Conservation (phyloP, 2,113 vertebrate genomes). For the Lynx canadensis region DNA sequence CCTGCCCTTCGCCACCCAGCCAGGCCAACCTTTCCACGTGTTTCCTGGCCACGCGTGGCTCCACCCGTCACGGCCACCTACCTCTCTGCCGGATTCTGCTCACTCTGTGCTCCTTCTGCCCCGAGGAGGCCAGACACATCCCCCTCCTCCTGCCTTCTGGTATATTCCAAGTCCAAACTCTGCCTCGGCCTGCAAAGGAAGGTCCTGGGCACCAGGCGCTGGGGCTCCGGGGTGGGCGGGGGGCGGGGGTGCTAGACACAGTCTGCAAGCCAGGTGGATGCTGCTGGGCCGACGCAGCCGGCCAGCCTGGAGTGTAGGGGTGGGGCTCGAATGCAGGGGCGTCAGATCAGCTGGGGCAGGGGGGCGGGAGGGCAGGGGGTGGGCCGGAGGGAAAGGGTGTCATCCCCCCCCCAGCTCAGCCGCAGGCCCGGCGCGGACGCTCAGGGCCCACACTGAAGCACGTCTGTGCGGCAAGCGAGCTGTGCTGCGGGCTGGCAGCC, state of each 20-base stretch:
- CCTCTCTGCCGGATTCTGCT: not conserved
- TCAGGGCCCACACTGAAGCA: fast-evolving
- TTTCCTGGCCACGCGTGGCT: not conserved
- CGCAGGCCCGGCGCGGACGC: fast-evolving
- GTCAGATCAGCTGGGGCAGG: fast-evolving
- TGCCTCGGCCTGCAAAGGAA: fast-evolving
- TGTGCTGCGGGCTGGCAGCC: too few relatives aligned
- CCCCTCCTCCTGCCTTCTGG: fast-evolving
- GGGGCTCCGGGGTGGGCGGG: fast-evolving
- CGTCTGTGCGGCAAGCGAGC: fast-evolving
- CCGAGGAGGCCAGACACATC: fast-evolving
- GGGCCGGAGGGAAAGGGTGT: not conserved
- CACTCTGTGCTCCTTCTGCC: not conserved
- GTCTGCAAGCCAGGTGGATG: not conserved
- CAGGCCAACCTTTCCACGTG: fast-evolving
- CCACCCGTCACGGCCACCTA: fast-evolving
- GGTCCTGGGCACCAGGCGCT: fast-evolving
- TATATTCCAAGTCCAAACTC: not conserved
- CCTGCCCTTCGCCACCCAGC: not conserved
- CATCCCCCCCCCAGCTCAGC: too few relatives aligned
- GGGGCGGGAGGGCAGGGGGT: fast-evolving
- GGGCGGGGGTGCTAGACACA: not conserved
- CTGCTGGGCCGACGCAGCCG: fast-evolving
- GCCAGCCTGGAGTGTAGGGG: fast-evolving
- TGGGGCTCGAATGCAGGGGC: not conserved